Base-by-base conservation (phyloP, 2,888 invertebrate genomes). In the Saturnia pavonia region DNA sequence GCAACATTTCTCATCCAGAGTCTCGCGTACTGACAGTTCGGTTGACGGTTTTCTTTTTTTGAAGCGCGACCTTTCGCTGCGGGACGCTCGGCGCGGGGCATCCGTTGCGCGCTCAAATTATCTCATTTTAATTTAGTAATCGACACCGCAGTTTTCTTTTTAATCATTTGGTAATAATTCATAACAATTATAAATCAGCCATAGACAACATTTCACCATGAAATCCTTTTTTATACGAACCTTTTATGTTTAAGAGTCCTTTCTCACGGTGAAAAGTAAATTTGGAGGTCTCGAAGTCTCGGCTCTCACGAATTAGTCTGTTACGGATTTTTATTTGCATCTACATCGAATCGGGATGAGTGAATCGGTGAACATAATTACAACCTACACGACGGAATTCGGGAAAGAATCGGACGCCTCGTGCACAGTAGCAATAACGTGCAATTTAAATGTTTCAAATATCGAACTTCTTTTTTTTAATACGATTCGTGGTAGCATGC, bases 371-470 rank as follows among this genome's bases (percentile, higher is more conserved):
- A 80, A 78, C 85, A 86, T 93, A 92, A 94, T 94, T 91, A 92
- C 89, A 91, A 88, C 87, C 79, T 84, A 83, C 82, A 81, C 79
- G 81, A 78, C 78, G 89, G 88, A 91, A 93, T 93, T 92, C 89
- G 90, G 85, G 83, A 87, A 84, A 83, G 81, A 81, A 80, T 82
- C 83, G 82, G 77, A 81, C 78, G 83, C 85, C 88, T 89, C 89
- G 88, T 89, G 92, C 92, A 93, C 94, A 87, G 94, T 94, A 94
- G 94, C 94, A 88, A 87, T 88, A 91, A 91, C 91, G 87, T 90
- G 88, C 89, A 93, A 94, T 94, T 93, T 94, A 94, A 94, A 94
- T 94, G 90, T 89, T 94, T 93, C 89, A 86, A 89, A 94, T 94
- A 91, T 92, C 89, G 86, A 90, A 89, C 34, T 42, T 68, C 73